Evolutionary conservation across 2,797 vertebrate species (phyloP).

Genomic region (Galagoides demidoff): DNA sequence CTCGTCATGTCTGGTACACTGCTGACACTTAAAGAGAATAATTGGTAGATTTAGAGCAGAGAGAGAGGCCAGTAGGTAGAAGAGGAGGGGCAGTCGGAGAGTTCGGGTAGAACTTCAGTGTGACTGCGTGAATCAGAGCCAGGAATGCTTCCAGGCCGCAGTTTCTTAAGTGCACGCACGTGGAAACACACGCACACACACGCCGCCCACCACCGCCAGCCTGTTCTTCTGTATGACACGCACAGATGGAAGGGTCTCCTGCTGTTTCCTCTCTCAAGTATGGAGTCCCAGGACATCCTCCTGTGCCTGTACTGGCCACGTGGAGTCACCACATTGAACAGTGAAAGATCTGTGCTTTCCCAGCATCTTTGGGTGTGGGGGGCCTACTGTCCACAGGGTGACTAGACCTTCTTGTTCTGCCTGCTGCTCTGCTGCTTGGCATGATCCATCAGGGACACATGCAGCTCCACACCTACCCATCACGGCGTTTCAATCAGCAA

Average conservation of each 20-base stretch:
- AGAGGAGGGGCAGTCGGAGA: slow-evolving; percentile 59
- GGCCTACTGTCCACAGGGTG: slow-evolving; percentile 19
- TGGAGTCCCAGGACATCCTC: not conserved
- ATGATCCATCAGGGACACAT: slow-evolving; percentile 83
- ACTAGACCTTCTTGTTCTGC: slow-evolving; percentile 75
- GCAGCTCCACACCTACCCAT: slow-evolving; percentile 86
- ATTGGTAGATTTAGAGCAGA: slow-evolving; percentile 85
- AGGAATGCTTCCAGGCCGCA: slow-evolving; percentile 13
- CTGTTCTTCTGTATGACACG: not conserved
- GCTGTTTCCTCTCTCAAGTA: fast-evolving
- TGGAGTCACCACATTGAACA: not conserved
- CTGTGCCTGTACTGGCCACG: fast-evolving
- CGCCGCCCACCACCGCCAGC: not conserved
- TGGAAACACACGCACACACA: not conserved
- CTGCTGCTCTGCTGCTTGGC: slow-evolving; percentile 67
- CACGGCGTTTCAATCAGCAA: slow-evolving; percentile 90
- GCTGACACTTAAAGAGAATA: slow-evolving; percentile 88
- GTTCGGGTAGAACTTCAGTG: not conserved
- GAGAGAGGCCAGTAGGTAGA: slow-evolving; percentile 72
- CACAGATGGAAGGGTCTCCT: not conserved
- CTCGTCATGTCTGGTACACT: slow-evolving; percentile 78
- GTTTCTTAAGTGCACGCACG: not conserved
- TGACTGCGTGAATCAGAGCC: slow-evolving; percentile 53
- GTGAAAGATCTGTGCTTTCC: slow-evolving; percentile 54
- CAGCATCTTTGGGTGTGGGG: slow-evolving; percentile 47